Base-by-base conservation (phyloP, 1,140 invertebrate species). In the Anoplolepis gracilipes region DNA sequence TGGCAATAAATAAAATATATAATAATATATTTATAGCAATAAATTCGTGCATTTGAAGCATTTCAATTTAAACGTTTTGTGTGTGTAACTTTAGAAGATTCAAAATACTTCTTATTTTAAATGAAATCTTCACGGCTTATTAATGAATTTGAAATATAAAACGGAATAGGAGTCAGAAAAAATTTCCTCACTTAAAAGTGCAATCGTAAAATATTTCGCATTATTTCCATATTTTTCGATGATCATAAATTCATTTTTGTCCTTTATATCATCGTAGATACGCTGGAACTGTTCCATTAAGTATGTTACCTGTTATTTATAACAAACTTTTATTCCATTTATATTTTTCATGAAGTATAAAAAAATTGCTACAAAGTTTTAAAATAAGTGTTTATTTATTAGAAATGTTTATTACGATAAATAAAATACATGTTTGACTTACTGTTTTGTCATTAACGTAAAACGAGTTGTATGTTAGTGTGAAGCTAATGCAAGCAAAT, bases 381-480 rank as follows among this genome's bases (percentile, higher is more conserved):
- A 28, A 11, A 46, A 46, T 13, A 49, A 22, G 22, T 3, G 1
- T 16, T 46, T 46, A 46, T 46, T 36, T 36, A 2, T 10, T 46
- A 13, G 4, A 36, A 36, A 46, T 16, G 11, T 13, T 46, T 46
- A 46, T 39, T 42, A 42, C 8, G 8, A 42, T 49, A 49, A 49
- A 33, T 70, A 33, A 13, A 55, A 19, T 53, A 16, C 0, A 19
- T 16, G 6, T 25, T 55, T 11, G 28, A 39, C 25, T 57, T 55
- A 79, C 64, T 11, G 49, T 69, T 11, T 69, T 4, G 3, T 2
- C 25, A 19, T 79, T 65, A 39, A 53, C 5, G 1, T 36, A 16
- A 57, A 69, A 65, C 0, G 62, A 53, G 2, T 39, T 42, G 28
- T 59, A 72, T 70, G 70, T 55, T 70, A 57, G 28, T 28, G 19